phyloP scores from a whole-genome alignment of 2,113 vertebrate species.

The Siniperca chuatsi region DNA sequence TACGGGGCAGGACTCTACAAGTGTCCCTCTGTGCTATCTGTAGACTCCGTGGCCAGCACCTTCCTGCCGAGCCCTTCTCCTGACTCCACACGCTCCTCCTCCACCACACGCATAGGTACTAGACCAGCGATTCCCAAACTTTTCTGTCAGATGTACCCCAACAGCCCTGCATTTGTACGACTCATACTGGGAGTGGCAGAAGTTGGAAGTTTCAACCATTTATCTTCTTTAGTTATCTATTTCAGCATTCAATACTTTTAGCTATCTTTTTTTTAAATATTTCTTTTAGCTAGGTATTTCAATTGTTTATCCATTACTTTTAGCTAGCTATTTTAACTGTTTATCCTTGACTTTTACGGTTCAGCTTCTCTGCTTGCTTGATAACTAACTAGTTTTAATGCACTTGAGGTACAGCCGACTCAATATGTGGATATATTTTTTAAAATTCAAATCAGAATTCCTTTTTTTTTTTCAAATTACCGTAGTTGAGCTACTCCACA shows the following conservation, averaged over 20 bases:
- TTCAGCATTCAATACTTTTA: neutral
- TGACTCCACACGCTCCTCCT: conserved; percentile 71
- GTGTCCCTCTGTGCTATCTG: conserved; percentile 74
- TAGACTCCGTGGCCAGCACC: conserved; percentile 80
- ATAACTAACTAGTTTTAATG: no score
- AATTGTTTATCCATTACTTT: no score
- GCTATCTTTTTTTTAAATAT: no score
- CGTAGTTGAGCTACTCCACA: neutral
- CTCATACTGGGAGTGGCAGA: neutral
- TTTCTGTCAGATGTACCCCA: neutral
- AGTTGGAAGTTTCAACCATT: neutral
- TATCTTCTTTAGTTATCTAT: neutral
- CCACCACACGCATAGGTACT: conserved; percentile 85
- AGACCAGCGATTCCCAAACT: no score
- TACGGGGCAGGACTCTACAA: conserved; percentile 48
- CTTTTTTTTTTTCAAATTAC: neutral
- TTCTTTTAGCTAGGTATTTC: no score
- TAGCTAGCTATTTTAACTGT: no score
- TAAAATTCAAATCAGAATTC: neutral
- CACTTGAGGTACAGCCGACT: neutral
- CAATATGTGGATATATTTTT: neutral
- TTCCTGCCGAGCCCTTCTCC: conserved; percentile 80
- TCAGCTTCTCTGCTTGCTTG: no score
- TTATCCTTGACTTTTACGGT: no score
- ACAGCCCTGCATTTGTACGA: neutral